Base-by-base conservation (phyloP, 1,140 invertebrate genomes). In the Aradophagus sp. region DNA sequence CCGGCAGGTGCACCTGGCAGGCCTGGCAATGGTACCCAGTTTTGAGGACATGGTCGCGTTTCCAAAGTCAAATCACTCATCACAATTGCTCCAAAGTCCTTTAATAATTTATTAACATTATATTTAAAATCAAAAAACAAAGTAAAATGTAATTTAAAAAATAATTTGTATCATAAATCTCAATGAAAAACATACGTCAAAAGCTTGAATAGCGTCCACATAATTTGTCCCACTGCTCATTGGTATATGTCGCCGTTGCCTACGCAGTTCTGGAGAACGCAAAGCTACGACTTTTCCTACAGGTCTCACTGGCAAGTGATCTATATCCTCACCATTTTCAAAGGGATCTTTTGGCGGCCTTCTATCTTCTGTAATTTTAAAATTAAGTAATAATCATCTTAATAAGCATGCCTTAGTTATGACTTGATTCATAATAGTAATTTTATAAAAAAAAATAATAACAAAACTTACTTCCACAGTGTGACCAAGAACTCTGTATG, bases 1-100 rank as follows among this genome's bases (percentile, higher is more conserved):
- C 53, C 59, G 0, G 35, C 42, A 29, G 47, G 14, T 8, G 32
- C 58, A 0, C 44, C 65, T 17, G 48, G 16, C 34, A 62, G 15
- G 2, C 12, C 29, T 1, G 52, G 41, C 6, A 74, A 6, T 0
- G 65, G 53, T 0, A 59, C 14, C 26, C 68, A 68, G 6, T 75
- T 73, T 36, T 76, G 76, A 1, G 78, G 79, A 73, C 89, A 89
- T 0, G 88, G 88, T 59, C 87, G 74, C 1, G 87, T 87, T 45
- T 88, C 84, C 10, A 89, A 34, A 2, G 68, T 77, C 16, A 88
- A 69, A 75, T 89, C 86, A 47, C 86, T 88, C 72, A 89, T 84
- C 0, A 89, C 87, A 4, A 88, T 65, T 3, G 87, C 75, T 7
- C 87, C 86, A 52, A 86, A 84, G 67, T 87, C 82, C 88, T 89